Evolutionary conservation across 2,888 invertebrate genomes (phyloP), one percentile per base, ranked within the genome.

Genomic region (Orthosia gothica): DNA sequence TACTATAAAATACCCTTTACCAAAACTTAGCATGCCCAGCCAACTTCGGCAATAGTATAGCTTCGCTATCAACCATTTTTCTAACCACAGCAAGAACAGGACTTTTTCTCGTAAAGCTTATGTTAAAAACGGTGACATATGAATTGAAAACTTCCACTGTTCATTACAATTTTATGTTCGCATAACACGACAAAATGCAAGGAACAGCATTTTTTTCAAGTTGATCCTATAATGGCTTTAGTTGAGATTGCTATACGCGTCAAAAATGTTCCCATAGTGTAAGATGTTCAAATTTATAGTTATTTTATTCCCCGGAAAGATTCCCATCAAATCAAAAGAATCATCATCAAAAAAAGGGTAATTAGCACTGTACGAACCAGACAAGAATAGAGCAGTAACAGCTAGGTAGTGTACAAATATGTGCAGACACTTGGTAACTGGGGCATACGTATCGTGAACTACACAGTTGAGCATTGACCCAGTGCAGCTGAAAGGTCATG

Each of bases 401-500:
- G 67, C 70, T 68, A 58, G 50, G 52, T 62, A 47, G 16, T 65
- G 70, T 32, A 69, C 80, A 71, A 72, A 80, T 83, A 83, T 67
- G 70, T 67, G 70, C 74, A 71, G 74, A 23, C 71, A 72, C 76
- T 83, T 76, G 65, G 76, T 76, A 87, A 87, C 84, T 86, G 74
- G 88, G 80, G 75, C 82, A 74, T 82, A 74, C 76, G 67, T 78
- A 83, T 85, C 79, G 65, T 78, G 78, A 76, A 83, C 77, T 82
- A 52, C 74, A 68, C 72, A 67, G 74, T 63, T 83, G 74, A 78
- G 62, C 84, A 75, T 72, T 88, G 85, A 86, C 88, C 87, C 70
- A 80, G 66, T 79, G 72, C 81, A 80, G 67, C 73, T 70, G 64
- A 87, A 87, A 87, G 88, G 88, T 88, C 87, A 87, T 63, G 72